A percentile compares a stretch with the other conserved stretches of the same genome.
phyloP scores from a whole-genome alignment of 2,888 invertebrate species.

The Julus scandinavius region DNA sequence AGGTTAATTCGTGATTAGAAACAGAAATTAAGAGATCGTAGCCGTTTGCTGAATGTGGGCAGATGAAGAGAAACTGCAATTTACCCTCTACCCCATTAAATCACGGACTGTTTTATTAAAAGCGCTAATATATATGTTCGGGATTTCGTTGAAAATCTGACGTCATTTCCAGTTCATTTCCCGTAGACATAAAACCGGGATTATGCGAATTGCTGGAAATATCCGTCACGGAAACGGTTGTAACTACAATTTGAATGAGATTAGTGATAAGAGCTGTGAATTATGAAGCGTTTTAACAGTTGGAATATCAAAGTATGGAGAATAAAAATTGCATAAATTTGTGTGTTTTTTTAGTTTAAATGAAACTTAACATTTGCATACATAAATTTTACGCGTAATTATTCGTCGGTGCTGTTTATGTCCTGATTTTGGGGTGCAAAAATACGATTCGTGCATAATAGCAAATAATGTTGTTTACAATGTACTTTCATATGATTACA shows the following conservation, averaged over 20 bases:
- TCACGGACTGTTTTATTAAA: neutral
- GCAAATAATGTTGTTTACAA: too few species aligned
- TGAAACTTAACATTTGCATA: too few species aligned
- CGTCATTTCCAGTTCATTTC: neutral
- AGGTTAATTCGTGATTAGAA: slow-evolving; percentile 20
- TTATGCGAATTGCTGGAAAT: neutral
- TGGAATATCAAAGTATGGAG: neutral
- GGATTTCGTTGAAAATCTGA: neutral
- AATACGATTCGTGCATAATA: too few species aligned
- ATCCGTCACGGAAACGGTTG: neutral
- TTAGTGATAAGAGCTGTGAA: neutral
- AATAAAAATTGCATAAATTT: neutral
- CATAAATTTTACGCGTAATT: too few species aligned
- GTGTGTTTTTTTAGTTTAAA: too few species aligned
- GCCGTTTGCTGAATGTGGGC: neutral
- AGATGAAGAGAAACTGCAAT: neutral
- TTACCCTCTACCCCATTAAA: neutral
- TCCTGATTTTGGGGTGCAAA: too few species aligned
- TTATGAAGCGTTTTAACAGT: neutral
- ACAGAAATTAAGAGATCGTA: neutral
- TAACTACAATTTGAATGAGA: neutral
- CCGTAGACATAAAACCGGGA: neutral
- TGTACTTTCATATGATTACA: too few species aligned
- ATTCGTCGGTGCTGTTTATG: too few species aligned
- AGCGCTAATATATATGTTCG: neutral